Evolutionary conservation across 2,113 vertebrate species (phyloP).

Genomic region (Epinephelus lanceolatus): DNA sequence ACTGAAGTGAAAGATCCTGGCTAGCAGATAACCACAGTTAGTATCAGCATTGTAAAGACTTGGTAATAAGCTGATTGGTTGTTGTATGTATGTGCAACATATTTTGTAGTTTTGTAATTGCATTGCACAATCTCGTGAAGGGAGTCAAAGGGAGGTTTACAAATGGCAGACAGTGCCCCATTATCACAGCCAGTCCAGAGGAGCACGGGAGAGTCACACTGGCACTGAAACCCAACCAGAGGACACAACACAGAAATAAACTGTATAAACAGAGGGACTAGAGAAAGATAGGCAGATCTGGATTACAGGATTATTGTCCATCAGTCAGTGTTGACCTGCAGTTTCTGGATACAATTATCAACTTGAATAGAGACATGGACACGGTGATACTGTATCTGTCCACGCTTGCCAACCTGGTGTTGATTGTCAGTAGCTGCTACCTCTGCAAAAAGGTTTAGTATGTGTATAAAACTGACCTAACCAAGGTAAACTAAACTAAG

Average conservation of each 20-base stretch:
- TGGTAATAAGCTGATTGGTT: background rate
- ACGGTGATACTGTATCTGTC: background rate
- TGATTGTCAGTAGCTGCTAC: background rate
- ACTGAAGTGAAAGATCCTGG: background rate
- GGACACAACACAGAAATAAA: background rate
- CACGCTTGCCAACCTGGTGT: background rate
- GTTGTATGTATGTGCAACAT: background rate
- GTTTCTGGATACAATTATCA: conserved; percentile 14
- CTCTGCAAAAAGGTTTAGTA: background rate
- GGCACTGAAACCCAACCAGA: conserved; percentile 15
- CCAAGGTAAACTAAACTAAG: conserved; percentile 2
- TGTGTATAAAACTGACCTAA: background rate
- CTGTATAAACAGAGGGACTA: background rate
- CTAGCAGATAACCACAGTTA: background rate
- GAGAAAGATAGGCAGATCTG: background rate
- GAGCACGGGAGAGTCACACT: conserved; percentile 16
- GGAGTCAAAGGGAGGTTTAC: conserved; percentile 1
- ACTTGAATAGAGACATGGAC: background rate
- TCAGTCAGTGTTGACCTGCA: background rate
- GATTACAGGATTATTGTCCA: conserved; percentile 7
- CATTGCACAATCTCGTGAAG: background rate
- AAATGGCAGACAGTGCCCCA: conserved; percentile 16
- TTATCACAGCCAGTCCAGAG: conserved; percentile 42
- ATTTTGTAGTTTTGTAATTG: background rate
- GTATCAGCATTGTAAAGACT: background rate